phyloP scores from a whole-genome alignment of 2,888 invertebrate species.

The Lithophane leautieri region DNA sequence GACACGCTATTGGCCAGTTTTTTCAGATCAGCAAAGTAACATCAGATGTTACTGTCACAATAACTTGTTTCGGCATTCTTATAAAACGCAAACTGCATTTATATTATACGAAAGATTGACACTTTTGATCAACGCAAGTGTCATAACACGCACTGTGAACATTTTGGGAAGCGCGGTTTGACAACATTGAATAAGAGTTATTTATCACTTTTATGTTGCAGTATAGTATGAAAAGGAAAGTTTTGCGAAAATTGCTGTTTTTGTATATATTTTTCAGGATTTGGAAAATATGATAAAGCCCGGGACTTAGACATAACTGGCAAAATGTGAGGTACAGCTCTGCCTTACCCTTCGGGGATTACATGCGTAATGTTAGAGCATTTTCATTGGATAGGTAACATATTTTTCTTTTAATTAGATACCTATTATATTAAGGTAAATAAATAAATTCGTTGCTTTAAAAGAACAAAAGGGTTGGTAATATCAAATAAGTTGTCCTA shows the following conservation, averaged over 20 bases:
- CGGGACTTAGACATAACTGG: no score
- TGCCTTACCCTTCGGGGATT: no score
- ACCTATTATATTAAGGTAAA: no score
- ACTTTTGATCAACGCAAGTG: slow-evolving; percentile 60
- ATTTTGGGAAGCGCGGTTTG: slow-evolving; percentile 45
- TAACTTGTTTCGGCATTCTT: slow-evolving; percentile 59
- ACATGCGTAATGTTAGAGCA: no score
- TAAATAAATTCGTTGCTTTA: neutral
- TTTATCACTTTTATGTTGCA: slow-evolving; percentile 28
- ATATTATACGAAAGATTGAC: slow-evolving; percentile 58
- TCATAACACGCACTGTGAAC: slow-evolving; percentile 59
- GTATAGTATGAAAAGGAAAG: neutral
- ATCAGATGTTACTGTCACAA: slow-evolving; percentile 47
- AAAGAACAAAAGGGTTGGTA: neutral
- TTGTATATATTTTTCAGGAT: neutral
- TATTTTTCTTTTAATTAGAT: no score
- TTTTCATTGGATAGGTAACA: no score
- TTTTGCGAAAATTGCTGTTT: neutral
- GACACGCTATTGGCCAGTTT: no score
- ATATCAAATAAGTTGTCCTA: neutral
- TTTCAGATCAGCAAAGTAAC: slow-evolving; percentile 28
- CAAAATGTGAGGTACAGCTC: neutral
- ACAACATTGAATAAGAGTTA: slow-evolving; percentile 56
- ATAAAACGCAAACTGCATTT: slow-evolving; percentile 57
- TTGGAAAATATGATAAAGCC: neutral